Conservation (phyloP, 1,140 invertebrate genomes). For the Samia ricini region DNA sequence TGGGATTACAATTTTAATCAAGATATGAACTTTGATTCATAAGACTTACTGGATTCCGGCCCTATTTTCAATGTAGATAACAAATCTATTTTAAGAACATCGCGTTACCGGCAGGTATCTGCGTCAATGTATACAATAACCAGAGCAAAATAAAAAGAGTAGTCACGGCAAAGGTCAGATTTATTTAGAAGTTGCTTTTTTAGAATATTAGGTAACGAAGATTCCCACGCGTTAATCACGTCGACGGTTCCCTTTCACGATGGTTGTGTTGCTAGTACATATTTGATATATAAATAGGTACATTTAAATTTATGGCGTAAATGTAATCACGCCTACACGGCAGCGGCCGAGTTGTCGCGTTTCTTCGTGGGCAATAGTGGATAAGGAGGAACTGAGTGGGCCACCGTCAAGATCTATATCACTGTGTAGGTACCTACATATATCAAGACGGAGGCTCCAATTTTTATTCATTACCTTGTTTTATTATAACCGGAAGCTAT, state of each 20-base stretch:
- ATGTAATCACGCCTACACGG: constrained; percentile 49
- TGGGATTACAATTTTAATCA: not conserved
- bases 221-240: constrained; percentile 12
- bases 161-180: not conserved
- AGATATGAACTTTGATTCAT: not conserved
- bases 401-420: not conserved
- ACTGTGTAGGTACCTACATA: not conserved
- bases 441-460: not conserved
- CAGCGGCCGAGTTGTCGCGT: constrained; percentile 10
- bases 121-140: constrained; percentile 1
- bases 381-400: not conserved
- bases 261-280: constrained; percentile 27
- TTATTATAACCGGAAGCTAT: not conserved
- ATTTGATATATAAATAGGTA: constrained; percentile 56
- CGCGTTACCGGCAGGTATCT: not conserved
- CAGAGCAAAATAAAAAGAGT: not conserved
- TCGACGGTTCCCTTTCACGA: constrained; percentile 42
- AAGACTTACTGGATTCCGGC: not conserved
- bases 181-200: not conserved
- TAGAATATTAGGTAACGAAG: not conserved
- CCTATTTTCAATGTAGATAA: not conserved
- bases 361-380: constrained; percentile 7
- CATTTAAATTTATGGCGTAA: constrained; percentile 50
- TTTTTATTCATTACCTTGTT: not conserved
- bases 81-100: not conserved